Percentiles rank a stretch among this genome's conserved stretches.
Evolutionary conservation across 2,797 vertebrate genomes (phyloP).

Genomic region (Acrossocheilus fasciatus): DNA sequence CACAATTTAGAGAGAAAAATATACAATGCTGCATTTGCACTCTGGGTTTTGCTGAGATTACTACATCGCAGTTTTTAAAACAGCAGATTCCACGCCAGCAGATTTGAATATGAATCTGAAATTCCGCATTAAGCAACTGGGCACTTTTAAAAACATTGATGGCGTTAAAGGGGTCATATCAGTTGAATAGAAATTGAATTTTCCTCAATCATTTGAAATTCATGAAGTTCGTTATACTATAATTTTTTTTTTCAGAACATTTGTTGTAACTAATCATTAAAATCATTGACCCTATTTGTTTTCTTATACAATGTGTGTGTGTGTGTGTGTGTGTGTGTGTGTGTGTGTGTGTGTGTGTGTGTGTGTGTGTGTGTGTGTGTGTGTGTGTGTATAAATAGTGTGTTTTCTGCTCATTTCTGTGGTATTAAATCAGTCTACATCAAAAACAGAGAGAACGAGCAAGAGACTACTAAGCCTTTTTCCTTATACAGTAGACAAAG

Average conservation of each 20-base stretch:
- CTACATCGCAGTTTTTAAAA: background rate
- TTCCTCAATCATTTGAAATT: background rate
- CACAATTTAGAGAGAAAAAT: constrained; percentile 45
- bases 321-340: too few species aligned
- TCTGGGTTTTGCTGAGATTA: constrained; percentile 19
- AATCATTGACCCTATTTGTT: background rate
- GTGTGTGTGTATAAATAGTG: too few species aligned
- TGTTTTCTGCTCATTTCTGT: background rate
- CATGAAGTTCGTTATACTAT: background rate
- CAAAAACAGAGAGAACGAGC: background rate
- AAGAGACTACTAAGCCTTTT: constrained; percentile 1
- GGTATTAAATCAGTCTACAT: background rate
- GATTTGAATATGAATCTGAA: constrained; percentile 10
- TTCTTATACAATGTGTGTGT: background rate
- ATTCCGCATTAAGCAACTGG: background rate
- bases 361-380: background rate
- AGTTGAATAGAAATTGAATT: background rate
- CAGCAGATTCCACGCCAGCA: constrained; percentile 1
- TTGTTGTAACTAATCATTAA: background rate
- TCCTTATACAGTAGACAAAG: background rate
- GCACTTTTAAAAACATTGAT: background rate
- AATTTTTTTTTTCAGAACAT: background rate
- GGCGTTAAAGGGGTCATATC: background rate
- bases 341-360: background rate
- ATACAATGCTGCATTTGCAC: constrained; percentile 28